Conservation (phyloP, 1,140 invertebrate species). For the Agrypnia vestita region DNA sequence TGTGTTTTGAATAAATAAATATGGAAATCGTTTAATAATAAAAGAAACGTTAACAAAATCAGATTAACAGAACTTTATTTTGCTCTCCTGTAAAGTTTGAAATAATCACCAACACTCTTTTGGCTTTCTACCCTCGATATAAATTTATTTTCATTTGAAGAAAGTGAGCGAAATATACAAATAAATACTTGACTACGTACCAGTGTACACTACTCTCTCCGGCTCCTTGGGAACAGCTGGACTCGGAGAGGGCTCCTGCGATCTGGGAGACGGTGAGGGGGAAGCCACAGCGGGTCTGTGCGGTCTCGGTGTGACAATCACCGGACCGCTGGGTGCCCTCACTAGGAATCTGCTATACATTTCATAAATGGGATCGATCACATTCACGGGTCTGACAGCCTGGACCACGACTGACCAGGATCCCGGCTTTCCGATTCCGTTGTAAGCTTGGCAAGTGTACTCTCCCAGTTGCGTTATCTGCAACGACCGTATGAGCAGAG, state of each 20-base stretch:
- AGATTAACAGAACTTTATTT: no score
- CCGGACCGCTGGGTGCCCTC: slow-evolving; percentile 58
- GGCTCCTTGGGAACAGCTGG: slow-evolving; percentile 34
- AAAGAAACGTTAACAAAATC: no score
- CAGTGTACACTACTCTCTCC: slow-evolving; percentile 24
- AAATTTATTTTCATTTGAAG: no score
- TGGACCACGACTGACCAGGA: slow-evolving; percentile 83
- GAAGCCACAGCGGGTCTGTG: slow-evolving; percentile 48
- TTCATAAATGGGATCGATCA: slow-evolving; percentile 76
- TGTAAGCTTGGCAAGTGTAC: slow-evolving; percentile 92
- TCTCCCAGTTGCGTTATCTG: slow-evolving; percentile 81
- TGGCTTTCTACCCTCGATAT: no score
- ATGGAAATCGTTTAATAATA: no score
- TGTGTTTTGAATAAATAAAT: no score
- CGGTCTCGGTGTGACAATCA: slow-evolving; percentile 58
- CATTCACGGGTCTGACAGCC: slow-evolving; percentile 78
- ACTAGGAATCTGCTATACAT: slow-evolving; percentile 66
- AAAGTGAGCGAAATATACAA: no score
- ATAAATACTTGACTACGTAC: slow-evolving; percentile 44
- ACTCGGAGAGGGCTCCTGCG: slow-evolving; percentile 23
- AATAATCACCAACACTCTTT: no score
- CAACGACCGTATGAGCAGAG: slow-evolving; percentile 82
- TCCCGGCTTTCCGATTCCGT: slow-evolving; percentile 83
- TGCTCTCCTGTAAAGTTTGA: no score
- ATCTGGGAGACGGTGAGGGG: slow-evolving; percentile 49